A percentile compares a stretch with the other conserved stretches of the same genome.
These are phyloP conservation scores for Diogma glabrata DNA, from an alignment of 2,888 invertebrate genomes.

Conservation along the genomic window DNA sequence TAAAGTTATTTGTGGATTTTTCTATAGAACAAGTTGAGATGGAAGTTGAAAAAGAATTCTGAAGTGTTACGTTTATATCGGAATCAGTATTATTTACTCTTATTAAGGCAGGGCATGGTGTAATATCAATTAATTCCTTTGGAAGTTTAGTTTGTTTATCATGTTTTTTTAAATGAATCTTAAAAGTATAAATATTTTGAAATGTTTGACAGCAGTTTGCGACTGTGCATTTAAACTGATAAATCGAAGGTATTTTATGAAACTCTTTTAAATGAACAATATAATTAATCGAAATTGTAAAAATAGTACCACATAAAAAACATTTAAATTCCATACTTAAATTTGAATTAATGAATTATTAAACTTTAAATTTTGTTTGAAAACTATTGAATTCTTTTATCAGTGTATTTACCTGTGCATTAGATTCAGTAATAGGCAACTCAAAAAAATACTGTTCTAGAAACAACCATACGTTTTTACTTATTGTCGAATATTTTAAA, in stretches of 20 bases:
- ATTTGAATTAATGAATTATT: background rate
- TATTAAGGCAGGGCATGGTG: background rate
- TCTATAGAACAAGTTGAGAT: background rate
- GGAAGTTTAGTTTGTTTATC: slow-evolving; percentile 1
- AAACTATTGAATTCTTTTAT: background rate
- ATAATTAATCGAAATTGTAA: no score
- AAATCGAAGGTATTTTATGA: no score
- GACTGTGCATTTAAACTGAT: background rate
- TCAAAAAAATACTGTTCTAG: background rate
- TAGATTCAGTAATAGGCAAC: background rate
- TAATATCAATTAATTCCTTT: no score
- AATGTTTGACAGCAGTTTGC: background rate
- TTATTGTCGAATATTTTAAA: background rate
- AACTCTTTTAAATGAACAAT: no score
- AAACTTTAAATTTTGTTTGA: no score
- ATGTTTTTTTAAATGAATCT: slow-evolving; percentile 1
- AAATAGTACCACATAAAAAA: no score
- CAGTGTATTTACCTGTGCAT: background rate
- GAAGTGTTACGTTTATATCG: no score
- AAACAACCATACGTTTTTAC: background rate
- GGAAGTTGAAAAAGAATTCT: no score
- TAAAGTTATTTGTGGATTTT: background rate
- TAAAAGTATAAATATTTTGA: slow-evolving; percentile 3
- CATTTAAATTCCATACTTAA: no score
- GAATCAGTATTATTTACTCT: background rate